phyloP scores from a whole-genome alignment of 2,113 vertebrate species.

The Nicator chloris region DNA sequence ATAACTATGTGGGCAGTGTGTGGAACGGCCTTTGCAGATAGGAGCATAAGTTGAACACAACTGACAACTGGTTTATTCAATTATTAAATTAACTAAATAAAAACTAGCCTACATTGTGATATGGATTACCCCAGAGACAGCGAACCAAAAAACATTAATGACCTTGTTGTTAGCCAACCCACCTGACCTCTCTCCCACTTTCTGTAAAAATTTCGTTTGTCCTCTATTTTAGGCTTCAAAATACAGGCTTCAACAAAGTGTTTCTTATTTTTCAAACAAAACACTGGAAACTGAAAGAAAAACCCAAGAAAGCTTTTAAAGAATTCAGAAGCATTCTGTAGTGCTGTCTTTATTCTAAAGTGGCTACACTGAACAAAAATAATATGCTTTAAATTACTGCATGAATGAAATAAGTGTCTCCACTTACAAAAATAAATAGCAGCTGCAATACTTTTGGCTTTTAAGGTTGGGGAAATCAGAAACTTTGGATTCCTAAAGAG shows the following conservation, averaged over 20 bases:
- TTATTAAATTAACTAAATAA: not conserved
- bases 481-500: not conserved
- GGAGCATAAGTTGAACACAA: not conserved
- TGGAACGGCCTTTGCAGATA: not conserved
- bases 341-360: constrained; percentile 21
- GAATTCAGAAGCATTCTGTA: not conserved
- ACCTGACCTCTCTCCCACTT: not conserved
- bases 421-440: constrained; percentile 35
- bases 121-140: not conserved
- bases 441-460: constrained; percentile 10
- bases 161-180: not conserved
- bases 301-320: not conserved
- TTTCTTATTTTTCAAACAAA: not conserved
- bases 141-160: not conserved
- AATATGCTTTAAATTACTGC: constrained; percentile 39
- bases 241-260: not conserved
- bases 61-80: not conserved
- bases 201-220: not conserved
- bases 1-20: not conserved
- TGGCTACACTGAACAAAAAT: constrained; percentile 40
- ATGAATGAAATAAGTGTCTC: constrained; percentile 9
- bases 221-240: not conserved
- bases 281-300: not conserved
- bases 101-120: not conserved
- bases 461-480: constrained; percentile 4